Conservation (phyloP, 2,797 vertebrate genomes). For the Melopsittacus undulatus region DNA sequence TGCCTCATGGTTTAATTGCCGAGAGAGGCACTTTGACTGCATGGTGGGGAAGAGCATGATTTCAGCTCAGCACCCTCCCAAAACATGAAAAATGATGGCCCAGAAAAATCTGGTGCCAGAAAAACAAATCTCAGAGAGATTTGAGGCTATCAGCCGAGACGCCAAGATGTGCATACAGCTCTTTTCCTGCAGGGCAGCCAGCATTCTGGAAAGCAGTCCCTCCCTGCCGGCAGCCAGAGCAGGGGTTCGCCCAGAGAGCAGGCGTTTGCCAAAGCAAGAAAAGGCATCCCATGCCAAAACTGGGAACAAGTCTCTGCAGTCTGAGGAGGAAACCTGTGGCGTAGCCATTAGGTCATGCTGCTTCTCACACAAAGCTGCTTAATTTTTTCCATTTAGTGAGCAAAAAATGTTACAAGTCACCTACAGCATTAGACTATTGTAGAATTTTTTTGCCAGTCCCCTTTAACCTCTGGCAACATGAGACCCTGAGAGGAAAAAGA, state of each 20-base stretch:
- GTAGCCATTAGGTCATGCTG: slow-evolving; percentile 23
- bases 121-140: slow-evolving; percentile 1
- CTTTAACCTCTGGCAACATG: not conserved
- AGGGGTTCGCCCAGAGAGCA: fast-evolving
- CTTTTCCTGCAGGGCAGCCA: not conserved
- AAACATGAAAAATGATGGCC: slow-evolving; percentile 17
- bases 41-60: not conserved
- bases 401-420: slow-evolving; percentile 33
- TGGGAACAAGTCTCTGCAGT: slow-evolving; percentile 25
- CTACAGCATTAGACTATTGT: not conserved
- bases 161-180: not conserved
- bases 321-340: slow-evolving; percentile 26
- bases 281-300: slow-evolving; percentile 5
- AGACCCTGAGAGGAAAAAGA: not conserved
- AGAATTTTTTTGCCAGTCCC: not conserved
- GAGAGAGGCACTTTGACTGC: slow-evolving; percentile 10
- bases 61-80: slow-evolving; percentile 25
- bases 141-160: not conserved
- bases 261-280: not conserved
- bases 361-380: slow-evolving; percentile 1
- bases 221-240: not conserved
- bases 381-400: slow-evolving; percentile 30
- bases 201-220: not conserved
- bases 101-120: slow-evolving; percentile 27
- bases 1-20: slow-evolving; percentile 23